Evolutionary conservation across 2,113 vertebrate genomes (phyloP).

Genomic region (rabbit (Oryctolagus cuniculus)): mOryCun1.1 NC_091453.1:59525501-59526000

Average conservation of each 20-base stretch:
- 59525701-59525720: background rate
- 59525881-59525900: background rate
- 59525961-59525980: background rate
- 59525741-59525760: background rate
- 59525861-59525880: background rate
- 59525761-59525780: background rate
- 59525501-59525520: background rate
- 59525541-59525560: background rate
- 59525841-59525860: background rate
- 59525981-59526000: background rate
- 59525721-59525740: background rate
- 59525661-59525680: background rate
- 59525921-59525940: background rate
- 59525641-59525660: background rate
- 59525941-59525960: background rate
- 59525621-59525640: background rate
- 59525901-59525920: background rate
- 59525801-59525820: background rate
- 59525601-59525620: background rate
- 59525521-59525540: constrained; percentile 23
- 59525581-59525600: background rate
- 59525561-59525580: background rate
- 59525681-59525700: background rate
- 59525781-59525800: background rate
- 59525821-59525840: background rate